Evolutionary conservation across 1,140 invertebrate species (phyloP).

Genomic region (Procambarus clarkii): DNA sequence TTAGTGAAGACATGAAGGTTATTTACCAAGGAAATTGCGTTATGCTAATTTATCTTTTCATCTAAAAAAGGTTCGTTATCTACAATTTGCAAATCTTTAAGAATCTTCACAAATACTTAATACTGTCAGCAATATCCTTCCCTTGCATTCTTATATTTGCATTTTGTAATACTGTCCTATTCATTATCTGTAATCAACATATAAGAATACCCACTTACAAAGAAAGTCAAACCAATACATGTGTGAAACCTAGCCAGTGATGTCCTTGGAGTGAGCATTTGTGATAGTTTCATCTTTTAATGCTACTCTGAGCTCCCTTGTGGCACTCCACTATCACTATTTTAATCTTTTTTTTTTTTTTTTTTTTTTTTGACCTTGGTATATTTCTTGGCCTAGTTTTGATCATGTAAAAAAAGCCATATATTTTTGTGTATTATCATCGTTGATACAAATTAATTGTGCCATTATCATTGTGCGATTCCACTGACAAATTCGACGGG

Average conservation of each 20-base stretch:
- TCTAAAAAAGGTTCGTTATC: neutral
- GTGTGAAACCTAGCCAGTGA: neutral
- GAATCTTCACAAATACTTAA: neutral
- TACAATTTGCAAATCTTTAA: neutral
- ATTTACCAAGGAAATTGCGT: neutral
- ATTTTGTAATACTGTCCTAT: neutral
- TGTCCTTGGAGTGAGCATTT: neutral
- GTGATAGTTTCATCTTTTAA: conserved; percentile 17
- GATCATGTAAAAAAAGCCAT: conserved; percentile 50
- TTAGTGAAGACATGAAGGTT: neutral
- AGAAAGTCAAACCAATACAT: neutral
- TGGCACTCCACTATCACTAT: conserved; percentile 6
- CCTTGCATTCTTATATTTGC: neutral
- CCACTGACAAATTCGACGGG: conserved; percentile 33
- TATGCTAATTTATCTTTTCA: neutral
- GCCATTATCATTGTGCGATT: conserved; percentile 49
- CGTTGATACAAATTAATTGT: conserved; percentile 64
- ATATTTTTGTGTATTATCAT: conserved; percentile 66
- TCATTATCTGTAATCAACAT: neutral
- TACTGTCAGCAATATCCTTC: neutral
- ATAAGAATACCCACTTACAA: neutral
- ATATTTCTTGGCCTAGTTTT: conserved; percentile 15
- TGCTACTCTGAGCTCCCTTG: neutral
- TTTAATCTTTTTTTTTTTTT: neutral
- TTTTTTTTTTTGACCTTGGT: neutral